These are phyloP conservation scores for Cairina moschata DNA, from an alignment of 2,113 vertebrate species.

Conservation along the genomic window DNA sequence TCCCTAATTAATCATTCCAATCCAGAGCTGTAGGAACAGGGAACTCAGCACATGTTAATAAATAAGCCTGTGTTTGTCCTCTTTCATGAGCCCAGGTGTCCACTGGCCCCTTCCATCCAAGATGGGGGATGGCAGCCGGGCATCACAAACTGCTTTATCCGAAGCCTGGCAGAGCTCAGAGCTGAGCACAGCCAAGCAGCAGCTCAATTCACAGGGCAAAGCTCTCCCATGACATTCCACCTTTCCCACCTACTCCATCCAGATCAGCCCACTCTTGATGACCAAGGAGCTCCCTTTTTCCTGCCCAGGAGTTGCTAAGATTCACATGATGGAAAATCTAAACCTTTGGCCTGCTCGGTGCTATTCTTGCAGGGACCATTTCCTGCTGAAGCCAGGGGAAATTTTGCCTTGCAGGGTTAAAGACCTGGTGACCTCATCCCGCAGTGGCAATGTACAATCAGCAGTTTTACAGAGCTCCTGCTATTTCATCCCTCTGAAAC, in stretches of 20 bases:
- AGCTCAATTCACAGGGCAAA: not conserved
- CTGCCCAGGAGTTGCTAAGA: not conserved
- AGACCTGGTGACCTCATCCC: slow-evolving; percentile 51
- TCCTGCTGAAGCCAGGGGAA: slow-evolving; percentile 52
- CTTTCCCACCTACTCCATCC: not conserved
- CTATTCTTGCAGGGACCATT: slow-evolving; percentile 8
- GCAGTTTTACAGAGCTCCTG: slow-evolving; percentile 34
- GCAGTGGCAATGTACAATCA: not conserved
- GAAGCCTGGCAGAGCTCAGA: not conserved
- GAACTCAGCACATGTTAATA: not conserved
- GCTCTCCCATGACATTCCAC: not conserved
- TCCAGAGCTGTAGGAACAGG: not conserved
- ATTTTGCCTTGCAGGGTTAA: slow-evolving; percentile 49
- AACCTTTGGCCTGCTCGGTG: not conserved
- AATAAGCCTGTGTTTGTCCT: not conserved
- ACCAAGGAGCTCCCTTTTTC: not conserved
- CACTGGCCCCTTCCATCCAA: not conserved
- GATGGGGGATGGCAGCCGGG: not conserved
- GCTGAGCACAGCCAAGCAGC: accelerated
- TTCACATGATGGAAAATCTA: not conserved
- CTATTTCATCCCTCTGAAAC: slow-evolving; percentile 30
- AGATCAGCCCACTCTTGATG: not conserved
- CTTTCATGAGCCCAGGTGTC: not conserved
- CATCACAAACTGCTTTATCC: not conserved
- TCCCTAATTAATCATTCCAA: accelerated